Percentiles rank a stretch among this genome's conserved stretches.
These are phyloP conservation scores for Cuniculus paca DNA, from an alignment of 2,797 vertebrate genomes.

Conservation along the genomic window DNA sequence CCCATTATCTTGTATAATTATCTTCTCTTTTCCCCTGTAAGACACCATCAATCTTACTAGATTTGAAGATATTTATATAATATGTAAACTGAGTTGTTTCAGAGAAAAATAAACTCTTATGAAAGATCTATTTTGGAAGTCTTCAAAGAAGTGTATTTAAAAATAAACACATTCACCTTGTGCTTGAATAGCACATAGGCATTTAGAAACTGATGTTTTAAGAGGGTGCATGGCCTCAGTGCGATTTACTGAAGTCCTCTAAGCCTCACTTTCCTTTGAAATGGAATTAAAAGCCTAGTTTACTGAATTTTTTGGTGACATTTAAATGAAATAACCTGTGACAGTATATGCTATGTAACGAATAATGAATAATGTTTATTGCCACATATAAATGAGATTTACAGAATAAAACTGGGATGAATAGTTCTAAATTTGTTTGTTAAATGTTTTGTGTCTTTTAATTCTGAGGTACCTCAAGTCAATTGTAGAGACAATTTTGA, in stretches of 20 bases:
- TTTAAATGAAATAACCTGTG: background rate
- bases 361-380: background rate
- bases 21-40: background rate
- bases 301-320: constrained; percentile 28
- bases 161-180: background rate
- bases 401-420: background rate
- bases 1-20: background rate
- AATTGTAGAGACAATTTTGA: constrained; percentile 96
- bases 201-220: constrained; percentile 48
- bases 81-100: constrained; percentile 11
- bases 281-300: background rate
- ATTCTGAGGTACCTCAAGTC: constrained; percentile 95
- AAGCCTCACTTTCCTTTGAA: constrained; percentile 33
- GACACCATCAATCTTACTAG: constrained; percentile 16
- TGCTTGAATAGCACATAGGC: background rate
- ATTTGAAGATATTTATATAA: constrained; percentile 47
- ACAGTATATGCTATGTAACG: background rate
- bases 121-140: constrained; percentile 24
- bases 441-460: background rate
- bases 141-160: constrained; percentile 16
- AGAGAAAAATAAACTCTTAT: constrained; percentile 34
- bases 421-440: background rate
- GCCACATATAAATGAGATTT: background rate
- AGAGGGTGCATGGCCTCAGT: background rate
- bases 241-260: background rate